Base-by-base conservation (phyloP, 2,888 invertebrate species). In the Imbricaverruca yamaguchii region DNA sequence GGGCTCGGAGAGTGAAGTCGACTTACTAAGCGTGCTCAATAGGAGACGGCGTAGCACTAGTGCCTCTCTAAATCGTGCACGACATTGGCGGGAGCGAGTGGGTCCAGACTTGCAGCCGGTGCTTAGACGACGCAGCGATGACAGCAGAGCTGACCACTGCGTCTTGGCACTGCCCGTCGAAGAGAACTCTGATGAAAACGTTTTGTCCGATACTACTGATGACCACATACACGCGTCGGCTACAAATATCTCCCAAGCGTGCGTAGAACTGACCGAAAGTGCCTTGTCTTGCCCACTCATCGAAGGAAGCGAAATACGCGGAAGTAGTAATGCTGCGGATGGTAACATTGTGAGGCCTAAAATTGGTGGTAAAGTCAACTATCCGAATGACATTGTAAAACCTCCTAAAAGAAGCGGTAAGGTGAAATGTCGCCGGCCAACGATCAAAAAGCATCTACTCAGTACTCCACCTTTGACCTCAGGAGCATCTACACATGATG, bases 1-100 rank as follows among this genome's bases (percentile, higher is more conserved):
- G 97, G 90, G 97, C 97, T 39, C 39, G 39, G 39, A 39, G 7
- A 95, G 94, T 93, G 88, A 89, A 83, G 89, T 91, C 18, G 92
- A 93, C 86, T 94, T 92, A 83, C 93, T 93, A 87, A 95, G 95
- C 0, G 4, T 97, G 95, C 88, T 98, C 97, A 88, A 93, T 92
- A 87, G 95, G 96, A 85, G 98, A 97, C 88, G 97, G 96, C 87
- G 95, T 39, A 15, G 39, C 3, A 69, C 69, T 4, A 25, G 69
- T 7, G 69, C 69, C 25, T 69, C 69, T 25, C 69, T 69, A 13
- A 23, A 12, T 10, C 69, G 25, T 4, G 69, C 69, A 8, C 25
- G 15, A 13, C 25, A 13, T 15, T 69, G 69, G 69, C 69, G 69
- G 15, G 23, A 39, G 69, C 25, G 69, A 4, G 13, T 69, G 7